Base-by-base conservation (phyloP, 2,113 vertebrate genomes). In the Muscicapa adusta region DNA sequence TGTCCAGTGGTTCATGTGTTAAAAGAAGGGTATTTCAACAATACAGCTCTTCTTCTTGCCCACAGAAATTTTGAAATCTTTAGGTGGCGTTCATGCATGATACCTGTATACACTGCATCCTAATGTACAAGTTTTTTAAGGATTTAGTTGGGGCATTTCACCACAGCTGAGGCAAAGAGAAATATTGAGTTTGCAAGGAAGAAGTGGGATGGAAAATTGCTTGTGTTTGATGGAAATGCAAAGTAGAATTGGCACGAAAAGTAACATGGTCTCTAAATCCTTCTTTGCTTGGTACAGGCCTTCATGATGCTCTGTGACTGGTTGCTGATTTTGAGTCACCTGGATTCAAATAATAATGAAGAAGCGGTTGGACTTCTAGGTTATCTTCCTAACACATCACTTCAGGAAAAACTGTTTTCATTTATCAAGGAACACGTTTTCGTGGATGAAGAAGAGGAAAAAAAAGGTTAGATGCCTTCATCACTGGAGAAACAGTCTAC, bases 241-340 rank as follows among this genome's bases (percentile, higher is more conserved):
- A 66, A 47, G 25, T 72, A 58, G 45, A 83, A 26, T 40, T 91
- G 42, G 8, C 16, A 19, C 10, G 17, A 71, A 53, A 86, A 88
- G 18, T 89, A 56, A 48, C 26, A 6, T 13, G 26, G 15, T 85
- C 43, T 70, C 34, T 84, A 63, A 84, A 70, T 83, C 45, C 33
- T 87, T 42, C 34, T 85, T 70, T 91, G 22, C 65, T 79, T 89
- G 57, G 58, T 40, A n/a, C 88, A 99, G 99, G 98, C 98, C 25
- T 99, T 99, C 70, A 85, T 98, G 91, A 97, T 98, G 15, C 96
- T 99, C 24, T 99, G 99, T 79, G 99, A 99, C 71, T 96, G 98
- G 65, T 97, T 99, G 92, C 97, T 98, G 28, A 98, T 98, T 95
- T 97, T 98, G 68, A 98, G 97, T 83, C 98, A 98, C 96, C 98